Conservation (phyloP, 2,888 invertebrate genomes). For the Automeris io region DNA sequence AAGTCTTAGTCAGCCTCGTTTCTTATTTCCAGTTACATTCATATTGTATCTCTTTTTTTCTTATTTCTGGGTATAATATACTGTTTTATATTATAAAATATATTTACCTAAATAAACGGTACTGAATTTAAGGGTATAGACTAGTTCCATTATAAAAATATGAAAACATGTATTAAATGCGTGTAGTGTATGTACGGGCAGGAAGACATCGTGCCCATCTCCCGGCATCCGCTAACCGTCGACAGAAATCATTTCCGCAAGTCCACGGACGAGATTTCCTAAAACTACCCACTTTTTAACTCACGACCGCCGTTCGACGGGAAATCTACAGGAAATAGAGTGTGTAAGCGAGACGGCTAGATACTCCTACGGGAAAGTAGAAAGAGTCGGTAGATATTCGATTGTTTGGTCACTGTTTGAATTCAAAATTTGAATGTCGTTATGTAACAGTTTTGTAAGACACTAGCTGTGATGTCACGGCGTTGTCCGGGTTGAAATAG, state of each 20-base stretch:
- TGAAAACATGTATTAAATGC: background rate
- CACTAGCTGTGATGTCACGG: too few relatives aligned
- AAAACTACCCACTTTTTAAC: slow-evolving; percentile 70
- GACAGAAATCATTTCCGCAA: slow-evolving; percentile 71
- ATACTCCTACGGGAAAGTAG: background rate
- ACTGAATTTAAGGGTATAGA: background rate
- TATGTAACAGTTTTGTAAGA: background rate
- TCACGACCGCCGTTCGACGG: slow-evolving; percentile 49
- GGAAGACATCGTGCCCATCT: background rate
- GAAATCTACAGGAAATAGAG: slow-evolving; percentile 68
- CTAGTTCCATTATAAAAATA: background rate
- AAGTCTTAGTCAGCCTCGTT: too few relatives aligned
- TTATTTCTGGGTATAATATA: too few relatives aligned
- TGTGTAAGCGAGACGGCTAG: slow-evolving; percentile 49
- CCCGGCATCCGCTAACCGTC: slow-evolving; percentile 16
- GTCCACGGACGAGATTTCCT: slow-evolving; percentile 55
- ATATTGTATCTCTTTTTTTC: too few relatives aligned
- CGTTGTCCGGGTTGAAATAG: too few relatives aligned
- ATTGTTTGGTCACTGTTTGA: background rate
- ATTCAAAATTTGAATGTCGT: background rate
- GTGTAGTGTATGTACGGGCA: background rate
- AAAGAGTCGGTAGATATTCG: background rate
- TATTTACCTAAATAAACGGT: too few relatives aligned
- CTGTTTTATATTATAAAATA: too few relatives aligned
- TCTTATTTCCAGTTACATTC: too few relatives aligned